Base-by-base conservation (phyloP, 2,888 invertebrate species). In the Nebria brevicollis region DNA sequence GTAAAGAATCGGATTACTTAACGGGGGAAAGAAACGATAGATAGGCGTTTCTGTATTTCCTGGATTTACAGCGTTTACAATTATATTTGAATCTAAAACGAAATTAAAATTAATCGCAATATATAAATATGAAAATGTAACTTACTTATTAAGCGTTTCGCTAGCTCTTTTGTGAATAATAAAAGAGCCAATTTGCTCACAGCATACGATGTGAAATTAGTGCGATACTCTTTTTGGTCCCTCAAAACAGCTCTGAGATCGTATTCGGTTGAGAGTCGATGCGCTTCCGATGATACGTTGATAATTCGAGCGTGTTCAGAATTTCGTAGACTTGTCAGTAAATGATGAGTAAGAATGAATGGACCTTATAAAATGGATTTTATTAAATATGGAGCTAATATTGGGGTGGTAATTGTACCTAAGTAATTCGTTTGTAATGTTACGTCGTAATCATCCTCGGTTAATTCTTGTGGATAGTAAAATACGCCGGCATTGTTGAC, bases 361-460 rank as follows among this genome's bases (percentile, higher is more conserved):
- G 87, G 89, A 15, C 89, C 89, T 89, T 41, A 75, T 78, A 82
- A 43, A 81, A 75, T 73, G 10, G 65, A 72, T 41, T 26, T 68
- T 15, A 54, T 82, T n/a, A n/a, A 10, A 66, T 70, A 6, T 70
- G 11, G 54, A 5, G 34, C 34, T 34, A n/a, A 1, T 34, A 72
- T 1, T 72, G 3, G 25, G 42, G 73, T 42, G 73, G 15, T 26
- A n/a, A 34, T 83, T 86, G 83, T 85, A 90, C 91, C 90, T 82
- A 92, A 87, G 87, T 91, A 91, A 86, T 92, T 92, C 10, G 90
- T 90, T 86, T 92, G 92, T 85, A 91, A 90, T 11, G 91, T 91
- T 72, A 89, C 86, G 85, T 92, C 92, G 85, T 90, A 90, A 25
- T 89, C 88, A 86, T 92, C 91, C 77, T 87, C 87, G 1, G 92